Percentiles rank a stretch among this genome's conserved stretches.
These are phyloP conservation scores for Rhea pennata DNA, from an alignment of 2,113 vertebrate species.

Conservation along the genomic window DNA sequence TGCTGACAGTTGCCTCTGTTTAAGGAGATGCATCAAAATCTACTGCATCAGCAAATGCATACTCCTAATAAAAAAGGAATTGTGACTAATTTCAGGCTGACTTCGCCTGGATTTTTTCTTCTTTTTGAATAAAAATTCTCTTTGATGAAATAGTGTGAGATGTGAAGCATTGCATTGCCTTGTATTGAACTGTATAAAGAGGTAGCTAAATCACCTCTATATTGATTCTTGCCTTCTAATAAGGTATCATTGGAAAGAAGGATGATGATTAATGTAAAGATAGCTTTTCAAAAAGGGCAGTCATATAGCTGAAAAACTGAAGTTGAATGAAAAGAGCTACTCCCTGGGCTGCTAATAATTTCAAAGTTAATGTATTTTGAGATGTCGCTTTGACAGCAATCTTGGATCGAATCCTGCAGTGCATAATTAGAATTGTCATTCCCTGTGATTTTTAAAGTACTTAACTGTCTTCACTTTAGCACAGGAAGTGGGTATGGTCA, in stretches of 20 bases:
- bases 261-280: background rate
- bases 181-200: background rate
- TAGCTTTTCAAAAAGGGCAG: background rate
- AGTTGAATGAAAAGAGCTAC: background rate
- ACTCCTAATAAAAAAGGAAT: background rate
- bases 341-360: constrained; percentile 19
- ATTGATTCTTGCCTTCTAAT: background rate
- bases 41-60: background rate
- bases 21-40: background rate
- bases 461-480: background rate
- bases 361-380: constrained; percentile 15
- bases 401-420: constrained; percentile 24
- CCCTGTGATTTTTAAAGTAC: constrained; percentile 28
- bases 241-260: background rate
- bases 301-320: background rate
- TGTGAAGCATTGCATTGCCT: background rate
- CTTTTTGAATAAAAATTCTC: background rate
- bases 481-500: background rate
- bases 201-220: background rate
- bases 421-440: constrained; percentile 45
- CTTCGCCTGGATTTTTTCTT: background rate
- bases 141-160: background rate
- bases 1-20: background rate
- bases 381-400: constrained; percentile 49
- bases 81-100: background rate